Evolutionary conservation across 1,140 invertebrate genomes (phyloP).

Genomic region (Anagrus nilaparvatae): DNA sequence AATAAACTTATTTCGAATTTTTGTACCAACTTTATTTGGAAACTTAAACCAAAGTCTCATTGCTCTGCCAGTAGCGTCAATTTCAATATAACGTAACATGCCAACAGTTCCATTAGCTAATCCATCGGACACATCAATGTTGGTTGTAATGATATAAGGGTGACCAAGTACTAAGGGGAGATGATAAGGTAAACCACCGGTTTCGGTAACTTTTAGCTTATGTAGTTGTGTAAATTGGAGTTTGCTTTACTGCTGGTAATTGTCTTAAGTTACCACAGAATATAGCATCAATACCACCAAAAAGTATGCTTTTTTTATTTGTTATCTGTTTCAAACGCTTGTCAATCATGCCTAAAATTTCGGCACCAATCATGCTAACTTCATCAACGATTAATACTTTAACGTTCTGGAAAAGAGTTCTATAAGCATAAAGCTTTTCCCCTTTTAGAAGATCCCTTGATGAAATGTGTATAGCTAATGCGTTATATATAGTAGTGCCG

Average conservation of each 20-base stretch:
- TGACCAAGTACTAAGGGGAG: conserved; percentile 23
- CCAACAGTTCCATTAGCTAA: conserved; percentile 31
- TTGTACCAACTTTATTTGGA: conserved; percentile 14
- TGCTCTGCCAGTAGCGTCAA: conserved; percentile 16
- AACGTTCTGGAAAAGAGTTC: conserved; percentile 14
- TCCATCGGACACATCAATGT: conserved; percentile 31
- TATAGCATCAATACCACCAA: conserved; percentile 18
- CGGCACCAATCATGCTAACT: conserved; percentile 28
- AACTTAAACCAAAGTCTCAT: conserved; percentile 18
- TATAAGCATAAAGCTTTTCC: too few relatives aligned
- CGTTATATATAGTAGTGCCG: conserved; percentile 28
- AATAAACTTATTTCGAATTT: conserved; percentile 17
- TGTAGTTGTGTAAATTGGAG: conserved; percentile 23
- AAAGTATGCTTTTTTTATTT: conserved; percentile 11
- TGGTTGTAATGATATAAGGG: conserved; percentile 30
- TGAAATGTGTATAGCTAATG: too few relatives aligned
- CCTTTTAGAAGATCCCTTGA: too few relatives aligned
- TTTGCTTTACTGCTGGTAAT: conserved; percentile 17
- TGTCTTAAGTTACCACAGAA: conserved; percentile 21
- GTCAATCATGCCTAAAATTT: conserved; percentile 21
- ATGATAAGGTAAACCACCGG: conserved; percentile 29
- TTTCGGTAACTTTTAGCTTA: conserved; percentile 27
- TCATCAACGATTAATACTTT: conserved; percentile 34
- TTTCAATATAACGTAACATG: conserved; percentile 26
- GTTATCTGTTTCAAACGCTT: conserved; percentile 25